Evolutionary conservation across 2,888 invertebrate species (phyloP).

Genomic region (Panopea generosa): DNA sequence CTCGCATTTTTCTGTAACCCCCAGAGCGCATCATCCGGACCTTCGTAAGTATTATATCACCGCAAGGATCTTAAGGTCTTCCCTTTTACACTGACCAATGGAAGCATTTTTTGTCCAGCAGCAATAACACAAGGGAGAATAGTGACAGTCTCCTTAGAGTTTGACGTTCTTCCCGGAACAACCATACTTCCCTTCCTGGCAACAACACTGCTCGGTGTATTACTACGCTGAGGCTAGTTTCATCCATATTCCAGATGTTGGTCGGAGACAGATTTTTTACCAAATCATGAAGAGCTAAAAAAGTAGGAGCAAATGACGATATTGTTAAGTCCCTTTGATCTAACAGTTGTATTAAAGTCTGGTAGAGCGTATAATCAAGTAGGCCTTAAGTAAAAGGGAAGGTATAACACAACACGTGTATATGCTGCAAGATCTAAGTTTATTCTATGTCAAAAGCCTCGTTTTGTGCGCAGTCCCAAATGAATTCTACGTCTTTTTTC

Average conservation of each 20-base stretch:
- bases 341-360: too few relatives aligned
- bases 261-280: neutral
- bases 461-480: too few relatives aligned
- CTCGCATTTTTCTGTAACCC: slow-evolving; percentile 63
- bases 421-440: too few relatives aligned
- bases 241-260: slow-evolving; percentile 22
- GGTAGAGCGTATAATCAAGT: too few relatives aligned
- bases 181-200: slow-evolving; percentile 10
- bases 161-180: slow-evolving; percentile 7
- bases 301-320: slow-evolving; percentile 2
- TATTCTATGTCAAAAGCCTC: too few relatives aligned
- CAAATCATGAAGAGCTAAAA: neutral
- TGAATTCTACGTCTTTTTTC: too few relatives aligned
- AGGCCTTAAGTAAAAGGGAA: too few relatives aligned
- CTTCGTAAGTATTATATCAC: slow-evolving; percentile 45
- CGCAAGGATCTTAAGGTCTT: slow-evolving; percentile 53
- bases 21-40: slow-evolving; percentile 54
- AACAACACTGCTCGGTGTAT: slow-evolving; percentile 18
- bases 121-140: slow-evolving; percentile 60
- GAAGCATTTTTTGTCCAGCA: slow-evolving; percentile 52
- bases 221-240: slow-evolving; percentile 21
- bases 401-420: too few relatives aligned
- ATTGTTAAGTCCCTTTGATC: neutral
- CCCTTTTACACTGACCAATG: slow-evolving; percentile 59
- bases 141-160: slow-evolving; percentile 5